These are phyloP conservation scores for Corydoras sp. DNA, from an alignment of 2,113 vertebrate genomes.

Conservation along the genomic window DNA sequence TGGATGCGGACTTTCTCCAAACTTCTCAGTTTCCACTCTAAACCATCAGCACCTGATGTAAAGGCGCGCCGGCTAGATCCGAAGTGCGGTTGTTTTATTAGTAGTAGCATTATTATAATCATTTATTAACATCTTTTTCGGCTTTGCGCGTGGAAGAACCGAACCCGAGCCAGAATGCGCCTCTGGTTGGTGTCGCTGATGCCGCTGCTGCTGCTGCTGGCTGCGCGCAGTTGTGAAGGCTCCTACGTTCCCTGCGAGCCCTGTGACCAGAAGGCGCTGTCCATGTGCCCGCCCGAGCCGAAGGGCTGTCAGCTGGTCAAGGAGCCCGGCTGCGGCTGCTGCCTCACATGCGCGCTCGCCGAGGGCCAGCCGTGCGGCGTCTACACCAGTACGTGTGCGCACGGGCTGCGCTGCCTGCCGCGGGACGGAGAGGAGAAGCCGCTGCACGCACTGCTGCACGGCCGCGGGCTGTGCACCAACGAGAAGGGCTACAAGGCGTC, in stretches of 20 bases:
- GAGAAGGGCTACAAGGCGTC: constrained; percentile 91
- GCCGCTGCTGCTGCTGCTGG: constrained; percentile 39
- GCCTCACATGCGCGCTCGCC: constrained; percentile 90
- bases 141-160: constrained; percentile 16
- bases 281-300: constrained; percentile 86
- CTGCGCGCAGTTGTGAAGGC: constrained; percentile 69
- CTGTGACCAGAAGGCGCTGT: constrained; percentile 90
- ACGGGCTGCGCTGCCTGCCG: constrained; percentile 88
- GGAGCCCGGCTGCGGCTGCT: constrained; percentile 97
- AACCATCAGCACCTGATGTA: constrained; percentile 62
- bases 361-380: constrained; percentile 93
- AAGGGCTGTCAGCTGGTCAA: constrained; percentile 92
- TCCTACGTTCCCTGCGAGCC: constrained; percentile 95
- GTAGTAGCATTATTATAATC: too few relatives aligned
- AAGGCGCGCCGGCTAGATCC: constrained; percentile 35
- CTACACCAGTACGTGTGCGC: constrained; percentile 92
- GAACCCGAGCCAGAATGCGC: constrained; percentile 28
- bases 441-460: constrained; percentile 92
- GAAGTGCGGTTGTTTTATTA: neutral
- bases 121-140: neutral
- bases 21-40: constrained; percentile 49
- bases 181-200: constrained; percentile 46
- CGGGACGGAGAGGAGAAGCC: constrained; percentile 93
- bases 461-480: constrained; percentile 88
- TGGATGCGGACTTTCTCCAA: constrained; percentile 61